Evolutionary conservation across 2,888 invertebrate species (phyloP).

Genomic region (Tetramorium bicarinatum): DNA sequence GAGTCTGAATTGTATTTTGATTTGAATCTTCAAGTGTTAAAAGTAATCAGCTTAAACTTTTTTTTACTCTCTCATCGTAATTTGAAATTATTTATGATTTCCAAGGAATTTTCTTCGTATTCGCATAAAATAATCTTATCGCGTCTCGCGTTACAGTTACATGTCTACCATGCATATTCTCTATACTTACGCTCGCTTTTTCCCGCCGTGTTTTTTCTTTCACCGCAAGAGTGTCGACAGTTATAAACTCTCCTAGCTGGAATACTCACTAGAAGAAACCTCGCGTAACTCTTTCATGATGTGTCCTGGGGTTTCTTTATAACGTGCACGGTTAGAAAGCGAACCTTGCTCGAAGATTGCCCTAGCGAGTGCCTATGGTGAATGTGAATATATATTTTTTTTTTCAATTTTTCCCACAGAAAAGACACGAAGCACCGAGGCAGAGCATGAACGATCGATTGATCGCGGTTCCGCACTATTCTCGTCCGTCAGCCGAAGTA

Average conservation of each 20-base stretch:
- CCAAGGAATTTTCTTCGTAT: neutral
- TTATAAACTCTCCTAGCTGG: conserved; percentile 65
- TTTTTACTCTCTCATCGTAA: neutral
- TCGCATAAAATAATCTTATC: conserved; percentile 50
- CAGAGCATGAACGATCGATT: conserved; percentile 32
- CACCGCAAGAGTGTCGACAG: conserved; percentile 56
- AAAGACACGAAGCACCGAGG: conserved; percentile 2
- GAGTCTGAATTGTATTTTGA: neutral
- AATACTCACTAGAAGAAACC: conserved; percentile 54
- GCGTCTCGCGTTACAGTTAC: conserved; percentile 51
- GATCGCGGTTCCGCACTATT: conserved; percentile 50
- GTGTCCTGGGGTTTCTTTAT: conserved; percentile 47
- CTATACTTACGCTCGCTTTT: conserved; percentile 20
- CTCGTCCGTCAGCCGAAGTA: conserved; percentile 35
- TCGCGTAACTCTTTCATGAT: conserved; percentile 37
- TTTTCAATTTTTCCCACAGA: conserved; percentile 25
- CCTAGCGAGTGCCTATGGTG: neutral
- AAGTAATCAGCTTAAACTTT: neutral
- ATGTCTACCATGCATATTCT: conserved; percentile 31
- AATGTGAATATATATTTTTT: conserved; percentile 12
- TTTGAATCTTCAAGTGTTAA: neutral
- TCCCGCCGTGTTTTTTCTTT: conserved; percentile 41
- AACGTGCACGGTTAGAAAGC: conserved; percentile 32
- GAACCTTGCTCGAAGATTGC: conserved; percentile 20
- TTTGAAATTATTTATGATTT: conserved; percentile 16